Evolutionary conservation across 2,888 invertebrate species (phyloP), one percentile per base, ranked within the genome.

Genomic region (Brachypalpus laphriformis): DNA sequence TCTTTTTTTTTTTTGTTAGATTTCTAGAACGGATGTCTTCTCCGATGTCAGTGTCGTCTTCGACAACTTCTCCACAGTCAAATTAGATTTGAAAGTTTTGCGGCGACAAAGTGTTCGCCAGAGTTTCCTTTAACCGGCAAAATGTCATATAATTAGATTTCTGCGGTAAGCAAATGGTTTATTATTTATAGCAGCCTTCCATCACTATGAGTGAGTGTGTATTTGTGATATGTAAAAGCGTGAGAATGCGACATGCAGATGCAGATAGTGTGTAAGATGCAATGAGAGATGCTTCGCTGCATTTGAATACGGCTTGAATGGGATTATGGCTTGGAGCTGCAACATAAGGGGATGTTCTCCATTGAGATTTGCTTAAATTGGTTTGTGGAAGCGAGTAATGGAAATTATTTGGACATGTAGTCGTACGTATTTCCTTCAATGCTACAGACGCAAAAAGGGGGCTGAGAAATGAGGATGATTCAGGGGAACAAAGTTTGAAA

Each of bases 131-230:
- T 61, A 82, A 77, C 71, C 66, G 63, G 47, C 78, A 74, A 83
- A 83, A 83, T 83, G 82, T 83, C 72, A 74, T 78, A 51, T 78
- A 83, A 83, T 83, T 83, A 83, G 78, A 83, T 83, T 83, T 83
- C 42, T 63, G 82, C 40, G 72, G 78, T 83, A 49, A 78, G 82
- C 72, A 72, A 74, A 83, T 56, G 75, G 56, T 65, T 75, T 75
- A 75, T 65, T 54, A 65, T 65, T 75, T 47, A 75, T 65, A 47
- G 45, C 6, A 56, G 45, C 28, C 45, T 47, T 22, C 42, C 63
- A 20, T 57, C 42, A 28, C 47, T 11, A 20, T 22, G 31, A n/a
- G 22, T 7, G 42, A 31, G 16, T 5, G 34, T 9, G 11, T 14
- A 34, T 37, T 2, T 66, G 51, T 34, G 20, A 16, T 6, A 14